phyloP scores from a whole-genome alignment of 2,888 invertebrate genomes.

The Iphiclides podalirius region DNA sequence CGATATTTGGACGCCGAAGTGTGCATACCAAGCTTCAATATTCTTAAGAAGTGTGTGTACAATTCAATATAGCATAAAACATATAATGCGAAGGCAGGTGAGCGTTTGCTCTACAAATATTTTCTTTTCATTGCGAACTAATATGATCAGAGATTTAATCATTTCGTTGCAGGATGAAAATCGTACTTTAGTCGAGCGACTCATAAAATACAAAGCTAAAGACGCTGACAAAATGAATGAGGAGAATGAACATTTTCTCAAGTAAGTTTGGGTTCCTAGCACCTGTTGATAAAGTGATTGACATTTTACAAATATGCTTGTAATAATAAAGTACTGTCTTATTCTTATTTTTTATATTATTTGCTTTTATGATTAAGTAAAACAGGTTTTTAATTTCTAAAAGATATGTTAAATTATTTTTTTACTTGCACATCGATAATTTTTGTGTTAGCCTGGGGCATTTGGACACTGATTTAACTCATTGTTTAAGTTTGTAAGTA shows the following conservation, averaged over 20 bases:
- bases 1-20: conserved; percentile 45
- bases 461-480: conserved; percentile 41
- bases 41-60: not conserved
- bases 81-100: conserved; percentile 25
- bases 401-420: not conserved
- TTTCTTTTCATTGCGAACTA: not conserved
- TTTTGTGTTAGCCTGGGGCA: conserved; percentile 39
- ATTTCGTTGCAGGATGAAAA: conserved; percentile 89
- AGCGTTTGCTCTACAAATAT: too few species aligned
- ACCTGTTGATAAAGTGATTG: conserved; percentile 13
- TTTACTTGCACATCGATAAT: conserved; percentile 24
- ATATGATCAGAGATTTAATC: conserved; percentile 13
- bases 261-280: conserved; percentile 78
- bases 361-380: not conserved
- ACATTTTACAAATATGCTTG: conserved; percentile 35
- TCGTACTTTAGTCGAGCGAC: conserved; percentile 88
- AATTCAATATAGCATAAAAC: not conserved
- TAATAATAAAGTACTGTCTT: conserved; percentile 15
- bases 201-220: conserved; percentile 94
- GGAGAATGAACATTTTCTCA: conserved; percentile 95
- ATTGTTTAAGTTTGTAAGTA: conserved; percentile 35
- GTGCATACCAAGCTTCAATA: conserved; percentile 19
- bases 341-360: conserved; percentile 5
- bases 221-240: conserved; percentile 98
- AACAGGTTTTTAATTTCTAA: not conserved